Evolutionary conservation across 2,888 invertebrate species (phyloP), one percentile per base, ranked within the genome.

Genomic region (Drosophila heteroneura): DNA sequence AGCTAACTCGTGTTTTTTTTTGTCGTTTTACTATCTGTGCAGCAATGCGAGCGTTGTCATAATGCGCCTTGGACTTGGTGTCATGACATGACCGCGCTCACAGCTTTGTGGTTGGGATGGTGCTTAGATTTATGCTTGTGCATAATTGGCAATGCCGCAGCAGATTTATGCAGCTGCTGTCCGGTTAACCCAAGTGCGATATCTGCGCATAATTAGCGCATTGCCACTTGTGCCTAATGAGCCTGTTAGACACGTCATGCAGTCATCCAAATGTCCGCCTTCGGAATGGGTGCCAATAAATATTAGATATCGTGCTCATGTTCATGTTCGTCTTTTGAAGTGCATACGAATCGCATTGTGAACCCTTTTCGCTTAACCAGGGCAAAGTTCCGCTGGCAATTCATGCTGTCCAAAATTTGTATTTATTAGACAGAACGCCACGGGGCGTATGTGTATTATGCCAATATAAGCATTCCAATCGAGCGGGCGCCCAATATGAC

Each of bases 211-310:
- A 92, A 92, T 92, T 92, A 92, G 92, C 92, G 85, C 92, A 92
- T 88, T 90, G 83, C 88, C 92, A 91, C 92, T 92, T 92, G 87
- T 85, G 89, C 81, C 90, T 90, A 92, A 92, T 92, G 91, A 92
- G 85, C 84, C 92, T 92, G 92, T 90, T 92, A 82, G 85, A 90
- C 90, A 90, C 89, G 89, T 79, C 82, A 69, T 54, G 61, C 80
- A 66, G 70, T 66, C 58, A 62, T 63, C 66, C 57, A 77, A 56
- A 33, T 35, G 22, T 28, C 51, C 28, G 41, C 67, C 58, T 62
- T 51, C 66, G 73, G 84, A 68, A 71, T 66, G 75, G 61, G 47
- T 60, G 74, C 69, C 89, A 83, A 85, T 86, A 91, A 87, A 89
- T 89, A 87, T 76, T 85, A 79, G 63, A 84, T 81, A 58, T 69